Base-by-base conservation (phyloP, 1,140 invertebrate genomes). In the Goniozus legneri region DNA sequence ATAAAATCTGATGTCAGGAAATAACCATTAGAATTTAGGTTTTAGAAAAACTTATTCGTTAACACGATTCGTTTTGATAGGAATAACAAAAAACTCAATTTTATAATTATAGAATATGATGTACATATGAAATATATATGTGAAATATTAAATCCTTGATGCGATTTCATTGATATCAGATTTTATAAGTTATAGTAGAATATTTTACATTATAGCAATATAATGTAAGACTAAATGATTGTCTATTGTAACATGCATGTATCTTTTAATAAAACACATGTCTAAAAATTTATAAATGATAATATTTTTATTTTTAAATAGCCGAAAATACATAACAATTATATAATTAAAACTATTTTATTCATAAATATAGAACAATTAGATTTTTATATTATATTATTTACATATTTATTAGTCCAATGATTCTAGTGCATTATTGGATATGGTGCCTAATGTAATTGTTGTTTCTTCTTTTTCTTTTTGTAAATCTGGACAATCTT, bases 401-500 rank as follows among this genome's bases (percentile, higher is more conserved):
- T 8, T 14, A 10, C 19, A 2, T 2, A 44, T 34, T n/a, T 62
- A 51, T 35, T 66, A 52, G 20, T 68, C 69, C 15, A 78, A 48
- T 12, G 51, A 65, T 62, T 78, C 76, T 34, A 78, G 31, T 27
- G 46, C 54, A 33, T 40, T 34, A 39, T 66, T 19, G 0, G 54
- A 47, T 20, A 77, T 74, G 2, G 61, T 73, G 33, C 60, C 56
- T 14, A 73, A 47, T 3, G 71, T 76, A 18, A 77, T 38, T 3
- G 50, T 47, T 14, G 14, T 57, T 15, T 76, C 71, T 59, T 77
- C 67, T 46, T 76, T 76, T 39, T 74, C 61, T n/a, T 63, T 60
- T 3, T 65, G 38, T 12, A 67, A 50, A 41, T 68, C 60, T 41
- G 89, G 89, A 77, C 91, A 95, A 69, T 93, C 89, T 68, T 87